phyloP scores from a whole-genome alignment of 2,888 invertebrate species.

The Hemithea aestivaria region DNA sequence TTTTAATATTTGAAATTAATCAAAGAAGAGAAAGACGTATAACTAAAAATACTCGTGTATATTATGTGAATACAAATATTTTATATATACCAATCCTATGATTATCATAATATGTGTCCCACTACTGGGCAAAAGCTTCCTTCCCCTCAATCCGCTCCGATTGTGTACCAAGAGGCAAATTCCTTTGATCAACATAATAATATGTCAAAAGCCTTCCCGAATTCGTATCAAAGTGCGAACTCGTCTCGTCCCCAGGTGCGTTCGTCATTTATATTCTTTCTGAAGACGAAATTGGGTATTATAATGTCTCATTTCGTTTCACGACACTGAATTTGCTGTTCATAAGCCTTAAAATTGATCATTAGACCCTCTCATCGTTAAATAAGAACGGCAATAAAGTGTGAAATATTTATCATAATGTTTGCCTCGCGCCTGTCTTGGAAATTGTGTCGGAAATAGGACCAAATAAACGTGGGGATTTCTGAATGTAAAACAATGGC shows the following conservation, averaged over 20 bases:
- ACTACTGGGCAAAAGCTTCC: no score
- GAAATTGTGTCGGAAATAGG: slow-evolving; percentile 12
- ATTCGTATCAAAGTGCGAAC: slow-evolving; percentile 30
- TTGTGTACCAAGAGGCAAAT: no score
- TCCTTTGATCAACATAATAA: neutral
- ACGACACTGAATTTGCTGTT: slow-evolving; percentile 76
- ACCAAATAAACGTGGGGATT: slow-evolving; percentile 4
- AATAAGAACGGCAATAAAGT: slow-evolving; percentile 62
- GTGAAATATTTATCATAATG: slow-evolving; percentile 62
- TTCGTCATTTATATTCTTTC: slow-evolving; percentile 68
- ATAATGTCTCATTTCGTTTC: slow-evolving; percentile 67
- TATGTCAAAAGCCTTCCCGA: slow-evolving; percentile 2
- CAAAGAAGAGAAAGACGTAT: no score
- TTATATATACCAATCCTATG: no score
- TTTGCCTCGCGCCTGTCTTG: slow-evolving; percentile 28
- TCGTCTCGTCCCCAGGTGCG: slow-evolving; percentile 25
- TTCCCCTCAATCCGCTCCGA: no score
- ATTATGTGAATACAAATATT: no score
- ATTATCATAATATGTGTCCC: no score
- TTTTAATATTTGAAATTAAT: no score
- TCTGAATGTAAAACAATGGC: neutral
- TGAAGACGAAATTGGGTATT: slow-evolving; percentile 68
- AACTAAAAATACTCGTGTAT: no score
- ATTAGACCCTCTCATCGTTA: slow-evolving; percentile 59
- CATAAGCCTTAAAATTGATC: slow-evolving; percentile 74